Base-by-base conservation (phyloP, 1,140 invertebrate species). In the Diorhabda carinulata region DNA sequence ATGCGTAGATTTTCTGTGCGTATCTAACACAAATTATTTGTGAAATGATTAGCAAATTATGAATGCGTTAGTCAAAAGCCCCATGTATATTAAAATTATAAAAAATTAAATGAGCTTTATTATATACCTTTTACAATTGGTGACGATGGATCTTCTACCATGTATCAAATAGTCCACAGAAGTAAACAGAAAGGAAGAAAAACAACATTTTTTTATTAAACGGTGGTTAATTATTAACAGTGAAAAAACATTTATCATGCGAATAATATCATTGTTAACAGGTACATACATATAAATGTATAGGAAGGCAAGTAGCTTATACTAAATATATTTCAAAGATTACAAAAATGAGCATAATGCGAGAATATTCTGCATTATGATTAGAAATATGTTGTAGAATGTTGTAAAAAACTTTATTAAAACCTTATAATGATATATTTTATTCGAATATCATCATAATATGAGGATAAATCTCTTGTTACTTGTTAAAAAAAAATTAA, bases 141-240 rank as follows among this genome's bases (percentile, higher is more conserved):
- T 67, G 70, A 68, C 42, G 59, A 61, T 63, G 71, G 72, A 67
- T 79, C 78, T 73, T 79, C 78, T 79, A 75, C 61, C 74, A 68
- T 60, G 70, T 73, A 70, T 68, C 74, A 70, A 77, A 76, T 75
- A 69, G 70, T 74, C 77, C 76, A 78, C 72, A 78, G 74, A 77
- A 70, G 73, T 70, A 75, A 76, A 69, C 73, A 74, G 74, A 72
- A 68, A 43, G 59, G 63, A 72, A 76, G 70, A 74, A 76, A 70
- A 73, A 75, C 71, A 61, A 74, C 56, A 52, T 52, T 8, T 25
- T 25, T 25, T 25, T 68, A 74, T 71, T 73, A 62, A 73, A 73
- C 64, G 43, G 47, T 66, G 62, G 65, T 70, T 73, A 70, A 73
- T 63, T 68, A 43, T 69, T 72, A 69, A 72, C 61, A 72, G 63